Percentiles rank a stretch among this genome's conserved stretches.
Conservation (phyloP, 2,797 vertebrate genomes). For the Pangasius sanitwongsei region DNA sequence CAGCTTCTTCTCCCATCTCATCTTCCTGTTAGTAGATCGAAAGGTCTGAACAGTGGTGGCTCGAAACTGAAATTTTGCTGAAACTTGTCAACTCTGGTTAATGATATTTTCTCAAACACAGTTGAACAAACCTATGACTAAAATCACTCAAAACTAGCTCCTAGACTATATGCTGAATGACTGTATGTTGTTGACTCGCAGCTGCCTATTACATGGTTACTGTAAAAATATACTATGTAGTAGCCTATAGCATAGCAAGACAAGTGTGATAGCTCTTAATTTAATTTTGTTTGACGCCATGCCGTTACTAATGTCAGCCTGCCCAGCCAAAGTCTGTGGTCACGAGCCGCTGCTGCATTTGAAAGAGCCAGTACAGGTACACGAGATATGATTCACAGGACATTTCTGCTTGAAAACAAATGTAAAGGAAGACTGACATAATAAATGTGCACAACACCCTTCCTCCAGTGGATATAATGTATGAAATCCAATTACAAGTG, state of each 20-base stretch:
- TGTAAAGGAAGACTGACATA: neutral
- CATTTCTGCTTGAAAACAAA: neutral
- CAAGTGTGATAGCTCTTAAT: neutral
- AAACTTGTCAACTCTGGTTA: neutral
- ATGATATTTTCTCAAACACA: neutral
- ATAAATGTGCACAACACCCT: neutral
- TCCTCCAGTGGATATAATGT: constrained; percentile 3
- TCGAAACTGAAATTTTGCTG: neutral
- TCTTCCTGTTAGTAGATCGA: neutral
- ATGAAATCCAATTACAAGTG: neutral
- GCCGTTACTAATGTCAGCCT: neutral
- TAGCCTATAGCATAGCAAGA: neutral
- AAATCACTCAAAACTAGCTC: neutral
- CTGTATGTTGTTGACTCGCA: neutral
- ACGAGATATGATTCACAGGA: neutral
- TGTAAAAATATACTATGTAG: neutral
- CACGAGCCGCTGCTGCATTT: neutral
- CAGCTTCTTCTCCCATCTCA: too few species aligned
- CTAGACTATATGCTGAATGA: neutral
- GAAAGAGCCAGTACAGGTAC: neutral
- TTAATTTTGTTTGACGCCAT: neutral
- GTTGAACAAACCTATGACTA: neutral
- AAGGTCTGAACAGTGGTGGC: neutral
- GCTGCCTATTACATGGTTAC: neutral
- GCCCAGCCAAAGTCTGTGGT: neutral